Conservation (phyloP, 2,888 invertebrate species). For the Portevinia maculata region DNA sequence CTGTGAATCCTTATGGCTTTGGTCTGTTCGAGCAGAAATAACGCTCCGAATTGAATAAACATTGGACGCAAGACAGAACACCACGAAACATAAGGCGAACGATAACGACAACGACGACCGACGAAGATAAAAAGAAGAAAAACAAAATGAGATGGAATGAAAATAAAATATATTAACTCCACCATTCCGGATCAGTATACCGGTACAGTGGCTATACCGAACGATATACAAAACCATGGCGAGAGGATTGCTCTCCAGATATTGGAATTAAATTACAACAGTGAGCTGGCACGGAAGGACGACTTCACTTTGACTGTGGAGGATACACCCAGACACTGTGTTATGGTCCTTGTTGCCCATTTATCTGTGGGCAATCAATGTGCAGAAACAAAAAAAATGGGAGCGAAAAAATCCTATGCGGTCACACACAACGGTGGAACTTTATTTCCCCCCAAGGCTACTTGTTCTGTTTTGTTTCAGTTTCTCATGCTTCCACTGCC, state of each 20-base stretch:
- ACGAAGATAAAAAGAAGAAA: conserved; percentile 33
- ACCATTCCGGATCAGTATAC: conserved; percentile 51
- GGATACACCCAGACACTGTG: conserved; percentile 4
- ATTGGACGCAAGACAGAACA: conserved; percentile 53
- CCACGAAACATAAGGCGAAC: conserved; percentile 56
- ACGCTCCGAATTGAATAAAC: conserved; percentile 66
- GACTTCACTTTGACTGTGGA: conserved; percentile 1
- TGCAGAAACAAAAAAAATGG: not conserved
- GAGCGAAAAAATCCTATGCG: conserved; percentile 20
- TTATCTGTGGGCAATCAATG: conserved; percentile 66
- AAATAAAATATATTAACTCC: conserved; percentile 71
- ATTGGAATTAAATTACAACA: conserved; percentile 72
- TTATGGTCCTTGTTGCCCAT: conserved; percentile 54
- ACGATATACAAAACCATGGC: not conserved
- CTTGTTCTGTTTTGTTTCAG: conserved; percentile 42
- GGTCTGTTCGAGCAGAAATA: conserved; percentile 59
- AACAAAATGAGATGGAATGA: conserved; percentile 67
- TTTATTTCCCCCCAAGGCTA: conserved; percentile 48
- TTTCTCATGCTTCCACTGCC: not conserved
- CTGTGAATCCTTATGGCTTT: conserved; percentile 20
- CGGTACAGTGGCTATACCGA: not conserved
- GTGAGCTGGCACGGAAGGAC: conserved; percentile 56
- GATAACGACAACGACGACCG: conserved; percentile 10
- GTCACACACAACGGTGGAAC: conserved; percentile 40
- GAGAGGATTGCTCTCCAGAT: conserved; percentile 56